These are phyloP conservation scores for Tiaroga cobitis DNA, from an alignment of 2,797 vertebrate genomes.

Conservation along the genomic window DNA sequence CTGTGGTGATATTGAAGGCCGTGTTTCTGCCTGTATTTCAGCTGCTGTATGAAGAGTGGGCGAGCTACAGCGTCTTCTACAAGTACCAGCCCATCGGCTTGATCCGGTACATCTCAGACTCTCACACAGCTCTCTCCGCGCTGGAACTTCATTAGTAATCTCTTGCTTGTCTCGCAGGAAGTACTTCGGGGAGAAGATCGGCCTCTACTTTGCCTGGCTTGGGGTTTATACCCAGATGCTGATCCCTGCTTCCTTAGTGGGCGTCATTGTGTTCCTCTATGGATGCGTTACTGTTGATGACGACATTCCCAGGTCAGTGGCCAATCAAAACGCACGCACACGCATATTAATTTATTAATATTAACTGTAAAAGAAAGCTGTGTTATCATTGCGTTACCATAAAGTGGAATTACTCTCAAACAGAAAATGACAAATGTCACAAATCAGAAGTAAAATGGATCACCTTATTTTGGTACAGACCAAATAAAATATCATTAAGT, in stretches of 20 bases:
- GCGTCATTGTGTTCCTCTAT: constrained; percentile 94
- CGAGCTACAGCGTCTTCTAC: constrained; percentile 93
- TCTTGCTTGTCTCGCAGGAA: constrained; percentile 78
- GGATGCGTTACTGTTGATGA: constrained; percentile 94
- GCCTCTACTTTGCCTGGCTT: constrained; percentile 97
- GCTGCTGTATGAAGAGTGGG: constrained; percentile 96
- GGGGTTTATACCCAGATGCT: constrained; percentile 99
- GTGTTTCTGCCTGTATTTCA: constrained; percentile 61
- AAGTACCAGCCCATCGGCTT: constrained; percentile 95
- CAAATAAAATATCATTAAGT: too few species aligned
- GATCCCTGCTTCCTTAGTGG: constrained; percentile 93
- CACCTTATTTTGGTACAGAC: background rate
- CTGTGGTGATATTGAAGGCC: too few species aligned
- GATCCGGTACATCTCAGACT: constrained; percentile 80
- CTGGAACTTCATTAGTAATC: background rate
- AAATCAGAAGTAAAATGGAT: background rate
- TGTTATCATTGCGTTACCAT: background rate
- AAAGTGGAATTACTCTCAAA: background rate
- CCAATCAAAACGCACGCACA: background rate
- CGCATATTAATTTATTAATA: background rate
- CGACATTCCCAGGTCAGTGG: constrained; percentile 91
- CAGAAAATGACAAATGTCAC: background rate
- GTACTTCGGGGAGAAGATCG: constrained; percentile 98
- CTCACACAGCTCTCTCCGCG: background rate
- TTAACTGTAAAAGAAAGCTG: background rate